Base-by-base conservation (phyloP, 2,113 vertebrate genomes). In the Pseudorasbora parva region DNA sequence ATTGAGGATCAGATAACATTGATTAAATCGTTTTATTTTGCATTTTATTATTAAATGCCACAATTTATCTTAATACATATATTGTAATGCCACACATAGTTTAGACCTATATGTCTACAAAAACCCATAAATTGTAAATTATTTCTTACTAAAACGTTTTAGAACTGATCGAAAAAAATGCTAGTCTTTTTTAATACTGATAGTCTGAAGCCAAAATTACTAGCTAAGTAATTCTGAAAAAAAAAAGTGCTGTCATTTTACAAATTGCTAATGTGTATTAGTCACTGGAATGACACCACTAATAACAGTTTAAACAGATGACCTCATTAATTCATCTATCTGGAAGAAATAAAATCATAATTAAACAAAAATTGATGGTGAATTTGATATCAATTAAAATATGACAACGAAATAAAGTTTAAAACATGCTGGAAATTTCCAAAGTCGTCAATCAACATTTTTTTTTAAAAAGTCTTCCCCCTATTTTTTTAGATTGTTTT, bases 181-280 rank as follows among this genome's bases (percentile, higher is more conserved):
- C 49, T 30, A 27, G 23, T 33, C 25, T 17, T 60, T 41, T 59
- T 59, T 56, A 77, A 77, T 23, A 59, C 51, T 77, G 33, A 76
- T 14, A 57, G 17, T 19, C n/a, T 37, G 12, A 45, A 25, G 49
- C 10, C 59, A 78, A 59, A 78, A 21, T 15, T 1, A 17, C 15
- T 41, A n/a, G 2, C 30, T 2, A 8, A 33, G 27, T 12, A n/a
- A 69, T 69, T n/a, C 19, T 54, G 15, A 6, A 60, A 64, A 56
- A 56, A 37, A n/a, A n/a, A n/a, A 68, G 49, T 76, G 17, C 19
- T 41, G 6, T 41, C 9, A 37, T 17, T 60, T 6, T 10, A 45
- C 41, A 43, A 4, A 43, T 25, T 17, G 19, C 15, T 69, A n/a
- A 71, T 30, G 6, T 41, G n/a, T 23, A 56, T 54, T 30, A 27